Evolutionary conservation across 1,140 invertebrate genomes (phyloP), one percentile per base, ranked within the genome.

Genomic region (Bombus impatiens): DNA sequence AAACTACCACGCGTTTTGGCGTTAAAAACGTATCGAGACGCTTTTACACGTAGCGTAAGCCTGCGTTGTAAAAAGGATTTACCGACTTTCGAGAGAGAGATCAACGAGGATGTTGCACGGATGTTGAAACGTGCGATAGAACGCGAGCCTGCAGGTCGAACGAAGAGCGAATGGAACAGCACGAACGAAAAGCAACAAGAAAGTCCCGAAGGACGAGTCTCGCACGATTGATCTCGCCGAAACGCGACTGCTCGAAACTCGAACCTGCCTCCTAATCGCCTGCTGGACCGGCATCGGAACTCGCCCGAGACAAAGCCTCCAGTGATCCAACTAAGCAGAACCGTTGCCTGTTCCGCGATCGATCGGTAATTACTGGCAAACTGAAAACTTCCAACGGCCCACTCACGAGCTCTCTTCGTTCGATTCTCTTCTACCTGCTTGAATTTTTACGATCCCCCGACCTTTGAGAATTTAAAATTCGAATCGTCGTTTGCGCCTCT

Each of bases 211-310:
- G 35, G 84, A 86, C 87, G 62, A 70, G 87, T 47, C 86, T 70
- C 78, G 87, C 86, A 67, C 76, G 89, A 89, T 88, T 90, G 87
- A 88, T 88, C 89, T 87, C 70, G 82, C 89, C 89, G 89, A 90
- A 90, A 82, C 44, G 72, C 62, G 62, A 82, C 68, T 71, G 53
- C 79, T 40, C 59, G 57, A 59, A 47, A 82, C 53, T 37, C 57
- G 62, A 44, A 67, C 37, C 74, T 67, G 18, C 47, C 32, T 44
- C 57, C 84, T 83, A 83, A 86, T 86, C 76, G 81, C 74, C 70
- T 83, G 4, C 12, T 74, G 32, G 77, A 47, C 72, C 40, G 67
- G 53, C 47, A 62, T 44, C 35, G 53, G 35, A 70, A 68, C 32
- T 40, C 3, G 35, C 9, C 35, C n/a, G 83, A 86, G 77, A 87